Evolutionary conservation across 2,888 invertebrate genomes (phyloP), one percentile per base, ranked within the genome.

Genomic region (Caenorhabditis drosophilae): DNA sequence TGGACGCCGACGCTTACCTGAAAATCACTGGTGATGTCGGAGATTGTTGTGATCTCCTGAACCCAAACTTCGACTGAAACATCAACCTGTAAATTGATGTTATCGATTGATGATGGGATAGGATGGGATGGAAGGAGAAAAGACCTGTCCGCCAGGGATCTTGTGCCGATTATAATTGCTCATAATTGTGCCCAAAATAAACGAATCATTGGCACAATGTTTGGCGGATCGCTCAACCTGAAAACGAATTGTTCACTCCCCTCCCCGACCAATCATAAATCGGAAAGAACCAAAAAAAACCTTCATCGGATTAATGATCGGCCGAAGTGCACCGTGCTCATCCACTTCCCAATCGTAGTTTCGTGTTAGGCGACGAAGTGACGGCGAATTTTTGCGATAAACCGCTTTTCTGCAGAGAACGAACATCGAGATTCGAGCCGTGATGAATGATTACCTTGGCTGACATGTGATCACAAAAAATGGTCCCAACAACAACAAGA

Each of bases 341-440:
- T 76, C 76, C 48, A 80, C 77, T 47, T 82, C 81, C 82, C 82
- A 82, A 59, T 82, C 82, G 54, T 82, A 82, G 36, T 78, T 71
- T n/a, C 82, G 49, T 9, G 68, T 71, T 23, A 82, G 63, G 9
- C 82, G 62, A 1, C 80, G 73, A 1, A 82, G 67, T 20, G 76
- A 73, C 1, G 79, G 70, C 15, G 82, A 82, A 62, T 82, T 82
- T 42, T 79, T 53, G n/a, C 76, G 63, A 45, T 74, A 76, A 15
- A 76, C 66, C 15, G 75, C 66, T 62, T 70, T 73, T 54, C 75
- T 75, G 58, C 11, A 69, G 51, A 20, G 25, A 40, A 40, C 12
- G n/a, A n/a, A n/a, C n/a, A n/a, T n/a, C n/a, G n/a, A n/a, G n/a
- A n/a, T n/a, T n/a, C n/a, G n/a, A n/a, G n/a, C n/a, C n/a, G n/a